phyloP scores from a whole-genome alignment of 2,113 vertebrate species.

The Macquaria australasica region DNA sequence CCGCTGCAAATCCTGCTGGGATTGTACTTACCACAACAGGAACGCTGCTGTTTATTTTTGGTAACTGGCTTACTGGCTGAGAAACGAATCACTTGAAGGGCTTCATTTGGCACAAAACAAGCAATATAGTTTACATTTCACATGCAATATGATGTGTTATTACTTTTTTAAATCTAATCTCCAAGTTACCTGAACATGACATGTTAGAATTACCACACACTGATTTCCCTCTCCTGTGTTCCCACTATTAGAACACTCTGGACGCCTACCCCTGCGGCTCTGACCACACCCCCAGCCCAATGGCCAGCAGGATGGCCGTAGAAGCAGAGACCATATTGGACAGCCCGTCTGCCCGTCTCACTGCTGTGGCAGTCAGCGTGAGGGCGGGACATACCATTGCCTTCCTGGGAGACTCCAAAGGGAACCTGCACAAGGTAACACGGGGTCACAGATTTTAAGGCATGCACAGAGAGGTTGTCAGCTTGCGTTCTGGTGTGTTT shows the following conservation, averaged over 20 bases:
- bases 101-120: not conserved
- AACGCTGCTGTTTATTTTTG: constrained; percentile 31
- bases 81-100: not conserved
- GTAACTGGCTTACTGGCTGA: constrained; percentile 3
- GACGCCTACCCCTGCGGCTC: constrained; percentile 97
- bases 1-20: constrained; percentile 30
- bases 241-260: constrained; percentile 88
- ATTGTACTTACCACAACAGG: constrained; percentile 6
- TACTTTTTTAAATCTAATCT: not conserved
- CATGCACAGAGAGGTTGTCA: not conserved
- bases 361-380: constrained; percentile 91
- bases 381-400: constrained; percentile 91
- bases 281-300: constrained; percentile 97
- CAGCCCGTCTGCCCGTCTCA: constrained; percentile 89
- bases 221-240: not conserved
- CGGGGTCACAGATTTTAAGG: not conserved
- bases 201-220: too few relatives aligned
- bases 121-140: not conserved
- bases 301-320: constrained; percentile 91
- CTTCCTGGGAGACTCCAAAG: constrained; percentile 95
- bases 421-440: constrained; percentile 93
- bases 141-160: too few relatives aligned
- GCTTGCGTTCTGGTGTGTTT: not conserved
- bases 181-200: not conserved
- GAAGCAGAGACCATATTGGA: constrained; percentile 89